A percentile compares a stretch with the other conserved stretches of the same genome.
phyloP scores from a whole-genome alignment of 2,888 invertebrate genomes.

The Caenorhabditis panamensis region DNA sequence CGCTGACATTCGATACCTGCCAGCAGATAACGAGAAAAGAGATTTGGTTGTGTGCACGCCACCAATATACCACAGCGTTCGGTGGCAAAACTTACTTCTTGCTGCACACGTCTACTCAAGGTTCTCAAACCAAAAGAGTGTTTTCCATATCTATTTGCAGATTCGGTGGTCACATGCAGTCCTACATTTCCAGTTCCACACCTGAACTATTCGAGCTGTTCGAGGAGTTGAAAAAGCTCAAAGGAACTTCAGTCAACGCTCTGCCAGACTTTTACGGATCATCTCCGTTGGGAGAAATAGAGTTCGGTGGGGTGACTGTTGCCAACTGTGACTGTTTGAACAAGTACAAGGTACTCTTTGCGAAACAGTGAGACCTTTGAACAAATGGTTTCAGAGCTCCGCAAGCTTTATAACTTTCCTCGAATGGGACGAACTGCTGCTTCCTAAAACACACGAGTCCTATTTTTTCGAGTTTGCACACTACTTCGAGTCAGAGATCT shows the following conservation, averaged over 20 bases:
- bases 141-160: background rate
- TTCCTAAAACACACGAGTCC: slow-evolving; percentile 13
- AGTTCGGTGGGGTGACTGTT: slow-evolving; percentile 45
- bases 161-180: slow-evolving; percentile 37
- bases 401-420: slow-evolving; percentile 42
- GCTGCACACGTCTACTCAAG: slow-evolving; percentile 21
- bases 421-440: slow-evolving; percentile 33
- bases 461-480: slow-evolving; percentile 39
- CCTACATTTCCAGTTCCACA: slow-evolving; percentile 16
- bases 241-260: slow-evolving; percentile 25
- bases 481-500: slow-evolving; percentile 44
- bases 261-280: slow-evolving; percentile 38
- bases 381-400: slow-evolving; percentile 28
- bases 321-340: slow-evolving; percentile 40
- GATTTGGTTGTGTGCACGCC: slow-evolving; percentile 42
- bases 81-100: slow-evolving; percentile 37
- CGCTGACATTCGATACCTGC: slow-evolving; percentile 37
- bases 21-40: slow-evolving; percentile 29
- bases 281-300: slow-evolving; percentile 9
- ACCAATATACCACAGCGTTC: slow-evolving; percentile 30
- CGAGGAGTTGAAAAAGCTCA: slow-evolving; percentile 20
- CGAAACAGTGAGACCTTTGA: background rate
- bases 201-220: slow-evolving; percentile 19
- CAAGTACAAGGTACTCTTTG: slow-evolving; percentile 34
- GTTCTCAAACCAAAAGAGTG: background rate